phyloP scores from a whole-genome alignment of 2,797 vertebrate species.

The Bradypodion pumilum region DNA sequence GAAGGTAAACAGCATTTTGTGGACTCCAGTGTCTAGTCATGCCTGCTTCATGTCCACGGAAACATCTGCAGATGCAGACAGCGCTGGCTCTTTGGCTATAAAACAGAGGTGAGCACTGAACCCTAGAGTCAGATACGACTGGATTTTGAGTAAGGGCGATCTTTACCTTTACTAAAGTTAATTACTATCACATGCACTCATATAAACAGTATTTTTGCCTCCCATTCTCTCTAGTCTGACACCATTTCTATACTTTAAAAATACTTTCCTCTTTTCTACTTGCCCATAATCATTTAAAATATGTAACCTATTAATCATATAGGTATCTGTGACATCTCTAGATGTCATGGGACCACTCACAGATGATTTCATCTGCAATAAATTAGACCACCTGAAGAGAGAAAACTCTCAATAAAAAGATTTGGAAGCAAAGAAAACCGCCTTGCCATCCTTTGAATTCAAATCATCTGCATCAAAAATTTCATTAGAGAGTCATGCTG shows the following conservation, averaged over 20 bases:
- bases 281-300: background rate
- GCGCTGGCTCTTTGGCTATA: too few relatives aligned
- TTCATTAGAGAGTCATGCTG: conserved; percentile 19
- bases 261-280: background rate
- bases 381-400: background rate
- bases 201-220: background rate
- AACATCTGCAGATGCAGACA: too few relatives aligned
- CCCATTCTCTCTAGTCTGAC: background rate
- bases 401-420: background rate
- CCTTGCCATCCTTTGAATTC: background rate
- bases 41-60: too few relatives aligned
- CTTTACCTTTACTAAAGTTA: too few relatives aligned
- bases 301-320: background rate
- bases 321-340: background rate
- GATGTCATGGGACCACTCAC: background rate
- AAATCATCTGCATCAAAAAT: background rate
- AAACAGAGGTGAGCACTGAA: too few relatives aligned
- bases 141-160: too few relatives aligned
- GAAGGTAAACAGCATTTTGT: too few relatives aligned
- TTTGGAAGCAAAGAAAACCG: background rate
- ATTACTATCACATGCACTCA: background rate
- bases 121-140: too few relatives aligned
- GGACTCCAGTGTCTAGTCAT: too few relatives aligned
- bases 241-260: background rate
- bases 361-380: conserved; percentile 2